Percentiles rank a stretch among this genome's conserved stretches.
phyloP scores from a whole-genome alignment of 2,888 invertebrate genomes.

The Amitus sp. region DNA sequence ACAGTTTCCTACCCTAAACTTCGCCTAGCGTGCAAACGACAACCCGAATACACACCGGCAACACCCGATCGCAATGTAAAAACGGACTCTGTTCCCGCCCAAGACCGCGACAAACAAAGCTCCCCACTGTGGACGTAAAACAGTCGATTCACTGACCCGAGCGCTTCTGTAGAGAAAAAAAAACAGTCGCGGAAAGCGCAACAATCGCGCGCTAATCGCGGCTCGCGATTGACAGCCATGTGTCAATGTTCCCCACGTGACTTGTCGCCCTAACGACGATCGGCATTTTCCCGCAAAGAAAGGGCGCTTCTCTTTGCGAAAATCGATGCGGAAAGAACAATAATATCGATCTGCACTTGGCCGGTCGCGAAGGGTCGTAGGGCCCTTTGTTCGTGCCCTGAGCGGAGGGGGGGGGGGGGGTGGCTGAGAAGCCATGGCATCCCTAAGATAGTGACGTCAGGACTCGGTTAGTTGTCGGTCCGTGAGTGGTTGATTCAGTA shows the following conservation, averaged over 20 bases:
- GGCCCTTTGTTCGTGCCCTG: conserved; percentile 32
- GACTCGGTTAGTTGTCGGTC: no score
- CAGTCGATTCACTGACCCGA: no score
- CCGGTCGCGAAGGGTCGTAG: conserved; percentile 20
- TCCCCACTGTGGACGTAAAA: no score
- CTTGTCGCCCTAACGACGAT: conserved; percentile 32
- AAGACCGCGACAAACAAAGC: no score
- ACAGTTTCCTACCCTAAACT: no score
- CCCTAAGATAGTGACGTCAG: background rate
- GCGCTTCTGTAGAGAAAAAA: conserved; percentile 17
- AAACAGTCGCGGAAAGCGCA: conserved; percentile 34
- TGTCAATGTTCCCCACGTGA: conserved; percentile 7
- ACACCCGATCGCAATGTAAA: no score
- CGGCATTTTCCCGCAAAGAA: conserved; percentile 35
- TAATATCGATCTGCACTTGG: conserved; percentile 24
- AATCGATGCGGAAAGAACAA: conserved; percentile 35
- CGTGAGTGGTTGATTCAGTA: no score
- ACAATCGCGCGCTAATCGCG: conserved; percentile 36
- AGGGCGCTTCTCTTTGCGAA: conserved; percentile 23
- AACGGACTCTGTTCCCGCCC: no score
- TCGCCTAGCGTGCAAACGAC: no score
- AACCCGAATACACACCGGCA: no score
- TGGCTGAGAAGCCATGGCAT: background rate
- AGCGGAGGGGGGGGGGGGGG: no score
- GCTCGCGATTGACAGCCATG: conserved; percentile 7